A percentile compares a stretch with the other conserved stretches of the same genome.
Evolutionary conservation across 2,888 invertebrate species (phyloP).

Genomic region (Nephrotoma appendiculata): DNA sequence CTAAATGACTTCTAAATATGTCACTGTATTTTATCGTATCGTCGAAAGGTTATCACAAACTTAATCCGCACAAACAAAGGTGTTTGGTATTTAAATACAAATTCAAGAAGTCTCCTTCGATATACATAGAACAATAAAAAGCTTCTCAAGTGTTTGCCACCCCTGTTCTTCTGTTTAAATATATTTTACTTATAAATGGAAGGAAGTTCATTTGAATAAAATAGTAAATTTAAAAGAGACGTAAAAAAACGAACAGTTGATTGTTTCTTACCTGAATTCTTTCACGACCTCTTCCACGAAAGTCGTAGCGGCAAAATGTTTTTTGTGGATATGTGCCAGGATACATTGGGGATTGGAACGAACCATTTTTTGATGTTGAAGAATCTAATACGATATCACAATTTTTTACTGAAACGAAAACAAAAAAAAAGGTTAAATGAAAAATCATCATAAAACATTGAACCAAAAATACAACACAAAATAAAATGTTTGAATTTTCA

Average conservation of each 20-base stretch:
- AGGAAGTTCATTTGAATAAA: neutral
- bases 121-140: no score
- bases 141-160: neutral
- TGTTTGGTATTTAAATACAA: no score
- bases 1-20: no score
- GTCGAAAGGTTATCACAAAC: no score
- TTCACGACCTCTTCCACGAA: slow-evolving; percentile 73
- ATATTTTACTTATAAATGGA: neutral
- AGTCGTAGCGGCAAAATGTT: slow-evolving; percentile 78
- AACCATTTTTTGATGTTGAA: slow-evolving; percentile 66
- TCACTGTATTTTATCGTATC: no score
- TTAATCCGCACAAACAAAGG: no score
- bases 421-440: slow-evolving; percentile 4
- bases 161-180: neutral
- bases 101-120: no score
- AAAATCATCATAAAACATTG: neutral
- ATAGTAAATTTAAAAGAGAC: neutral
- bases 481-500: neutral
- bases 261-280: slow-evolving; percentile 54
- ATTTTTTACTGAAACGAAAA: slow-evolving; percentile 50
- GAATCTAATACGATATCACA: slow-evolving; percentile 68
- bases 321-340: slow-evolving; percentile 68
- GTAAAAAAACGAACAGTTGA: neutral
- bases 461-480: neutral
- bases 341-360: slow-evolving; percentile 71